These are phyloP conservation scores for Clitarchus hookeri DNA, from an alignment of 2,888 invertebrate genomes.

Conservation along the genomic window DNA sequence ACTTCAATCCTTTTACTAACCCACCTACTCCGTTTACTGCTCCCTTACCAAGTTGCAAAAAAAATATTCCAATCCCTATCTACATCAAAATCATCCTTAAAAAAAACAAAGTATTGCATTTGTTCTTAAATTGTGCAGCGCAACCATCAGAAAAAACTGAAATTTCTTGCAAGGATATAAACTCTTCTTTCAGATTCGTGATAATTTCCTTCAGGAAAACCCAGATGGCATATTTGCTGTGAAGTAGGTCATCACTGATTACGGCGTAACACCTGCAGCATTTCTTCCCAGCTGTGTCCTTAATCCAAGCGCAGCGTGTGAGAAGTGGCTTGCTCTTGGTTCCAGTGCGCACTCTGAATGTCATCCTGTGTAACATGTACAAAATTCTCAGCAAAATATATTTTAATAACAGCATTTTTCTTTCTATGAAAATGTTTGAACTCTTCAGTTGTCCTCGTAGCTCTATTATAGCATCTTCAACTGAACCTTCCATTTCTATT, in stretches of 20 bases:
- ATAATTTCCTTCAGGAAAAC: too few species aligned
- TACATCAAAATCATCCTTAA: not conserved
- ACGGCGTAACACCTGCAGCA: not conserved
- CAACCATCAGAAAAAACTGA: not conserved
- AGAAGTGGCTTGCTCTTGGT: too few species aligned
- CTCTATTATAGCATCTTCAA: not conserved
- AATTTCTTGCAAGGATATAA: conserved; percentile 14
- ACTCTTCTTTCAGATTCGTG: too few species aligned
- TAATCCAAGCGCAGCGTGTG: too few species aligned
- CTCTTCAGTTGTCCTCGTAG: not conserved
- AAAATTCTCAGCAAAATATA: too few species aligned
- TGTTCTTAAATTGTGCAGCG: not conserved
- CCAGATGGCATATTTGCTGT: not conserved
- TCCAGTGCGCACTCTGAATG: too few species aligned
- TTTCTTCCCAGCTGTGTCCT: too few species aligned
- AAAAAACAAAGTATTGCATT: not conserved
- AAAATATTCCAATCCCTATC: not conserved
- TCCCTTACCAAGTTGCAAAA: conserved; percentile 24
- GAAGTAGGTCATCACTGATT: not conserved
- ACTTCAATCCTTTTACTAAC: conserved; percentile 15
- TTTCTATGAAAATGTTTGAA: not conserved
- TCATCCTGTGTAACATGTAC: too few species aligned
- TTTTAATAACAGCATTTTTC: not conserved
- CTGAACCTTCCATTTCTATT: not conserved
- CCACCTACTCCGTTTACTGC: conserved; percentile 10